These are phyloP conservation scores for Synergus umbraculus DNA, from an alignment of 2,888 invertebrate genomes.

Conservation along the genomic window DNA sequence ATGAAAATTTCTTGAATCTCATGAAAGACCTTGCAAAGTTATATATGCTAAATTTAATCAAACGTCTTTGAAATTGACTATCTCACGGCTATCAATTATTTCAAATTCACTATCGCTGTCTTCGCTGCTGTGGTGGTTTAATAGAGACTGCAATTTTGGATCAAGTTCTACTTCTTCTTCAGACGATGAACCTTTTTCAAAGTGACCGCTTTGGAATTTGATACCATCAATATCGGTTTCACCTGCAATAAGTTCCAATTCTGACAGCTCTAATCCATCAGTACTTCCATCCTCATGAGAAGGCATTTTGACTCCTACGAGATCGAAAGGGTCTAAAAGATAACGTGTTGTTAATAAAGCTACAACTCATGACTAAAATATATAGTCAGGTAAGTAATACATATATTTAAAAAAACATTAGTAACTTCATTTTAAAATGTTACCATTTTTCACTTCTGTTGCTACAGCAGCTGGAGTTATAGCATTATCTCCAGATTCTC, in stretches of 20 bases:
- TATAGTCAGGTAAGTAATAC: background rate
- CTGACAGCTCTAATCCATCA: slow-evolving; percentile 73
- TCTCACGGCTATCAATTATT: slow-evolving; percentile 71
- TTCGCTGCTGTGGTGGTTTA: slow-evolving; percentile 65
- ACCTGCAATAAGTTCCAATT: slow-evolving; percentile 70
- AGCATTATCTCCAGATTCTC: slow-evolving; percentile 73
- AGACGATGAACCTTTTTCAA: slow-evolving; percentile 72
- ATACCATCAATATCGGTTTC: slow-evolving; percentile 70
- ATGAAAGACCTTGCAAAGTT: background rate
- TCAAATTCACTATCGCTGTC: slow-evolving; percentile 75
- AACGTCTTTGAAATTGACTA: slow-evolving; percentile 59
- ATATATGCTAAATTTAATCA: slow-evolving; percentile 38
- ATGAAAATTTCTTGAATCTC: background rate
- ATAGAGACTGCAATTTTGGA: slow-evolving; percentile 57
- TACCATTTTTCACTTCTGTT: slow-evolving; percentile 68
- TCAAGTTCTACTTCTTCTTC: slow-evolving; percentile 70
- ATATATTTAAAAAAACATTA: background rate
- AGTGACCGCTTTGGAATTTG: slow-evolving; percentile 72
- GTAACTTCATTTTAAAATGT: background rate
- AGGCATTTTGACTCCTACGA: slow-evolving; percentile 72
- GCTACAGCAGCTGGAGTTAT: slow-evolving; percentile 68
- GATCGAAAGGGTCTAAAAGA: slow-evolving; percentile 69
- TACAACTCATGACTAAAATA: background rate
- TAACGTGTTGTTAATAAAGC: background rate
- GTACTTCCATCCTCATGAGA: slow-evolving; percentile 75